Evolutionary conservation across 92 coral and sea anemone species (phyloP), one percentile per base, ranked within the genome.

Genomic region (Porites rus): DNA sequence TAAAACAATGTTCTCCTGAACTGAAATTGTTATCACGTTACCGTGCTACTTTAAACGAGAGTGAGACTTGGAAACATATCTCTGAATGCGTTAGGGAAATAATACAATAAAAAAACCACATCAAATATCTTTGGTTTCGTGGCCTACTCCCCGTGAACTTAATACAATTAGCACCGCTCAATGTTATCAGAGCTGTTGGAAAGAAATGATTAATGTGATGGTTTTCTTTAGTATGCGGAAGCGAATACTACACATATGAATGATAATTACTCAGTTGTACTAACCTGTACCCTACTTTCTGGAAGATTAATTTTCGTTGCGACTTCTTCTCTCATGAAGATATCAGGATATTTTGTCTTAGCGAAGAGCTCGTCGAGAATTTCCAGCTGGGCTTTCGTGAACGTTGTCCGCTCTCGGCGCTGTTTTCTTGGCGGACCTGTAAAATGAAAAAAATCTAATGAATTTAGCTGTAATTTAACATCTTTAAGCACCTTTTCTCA

Each of bases 321-420:
- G 0, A 95, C 98, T 74, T 97, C 99, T 83, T 97, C 99, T 65
- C 99, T 89, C 99, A 97, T 97, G 72, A 97, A 97, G 50, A 97
- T 97, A 83, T 97, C 99, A 28, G 99, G 99, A 81, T 97, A 97
- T 61, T 95, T 94, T 17, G 99, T 97, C 66, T 97, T 97, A 31
- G 95, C 90, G 76, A 97, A 97, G 73, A 97, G 90, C 80, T 93
- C 99, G 72, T 97, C 99, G 62, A 97, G 85, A 51, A 97, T 93
- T 87, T 97, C 99, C 13, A 97, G 94, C 74, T 97, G 99, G 8
- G 96, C 98, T 77, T 97, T 97, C 12, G 99, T 97, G 85, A 95
- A 97, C 2, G 99, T 97, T 53, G 99, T 97, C 74, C 99, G 89
- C 67, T 97, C 99, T 86, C 99, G 84, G 28, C 99, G 88, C 51